Conservation (phyloP, 2,888 invertebrate genomes). For the Gryllus longicercus region DNA sequence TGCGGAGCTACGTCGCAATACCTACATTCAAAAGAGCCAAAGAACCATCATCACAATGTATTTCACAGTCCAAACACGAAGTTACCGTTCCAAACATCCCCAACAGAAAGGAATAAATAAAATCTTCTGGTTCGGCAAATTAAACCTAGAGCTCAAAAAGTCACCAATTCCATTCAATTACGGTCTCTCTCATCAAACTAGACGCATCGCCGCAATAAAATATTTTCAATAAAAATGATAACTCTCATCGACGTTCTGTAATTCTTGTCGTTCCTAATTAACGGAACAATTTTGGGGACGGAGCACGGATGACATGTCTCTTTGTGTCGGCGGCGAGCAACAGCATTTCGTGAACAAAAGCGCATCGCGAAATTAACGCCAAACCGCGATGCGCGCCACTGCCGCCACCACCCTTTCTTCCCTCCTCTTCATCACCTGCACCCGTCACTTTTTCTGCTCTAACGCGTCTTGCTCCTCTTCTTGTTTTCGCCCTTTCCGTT, state of each 20-base stretch:
- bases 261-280: too few species aligned
- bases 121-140: neutral
- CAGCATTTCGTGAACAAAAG: neutral
- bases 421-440: neutral
- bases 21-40: too few species aligned
- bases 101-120: neutral
- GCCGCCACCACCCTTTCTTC: neutral
- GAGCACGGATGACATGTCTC: neutral
- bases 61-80: too few species aligned
- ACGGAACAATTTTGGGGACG: neutral
- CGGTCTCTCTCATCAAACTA: neutral
- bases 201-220: neutral
- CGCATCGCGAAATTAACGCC: constrained; percentile 8
- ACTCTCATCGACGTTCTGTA: neutral
- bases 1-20: too few species aligned
- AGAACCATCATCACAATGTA: too few species aligned
- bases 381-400: neutral
- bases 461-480: neutral
- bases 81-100: too few species aligned
- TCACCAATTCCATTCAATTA: neutral
- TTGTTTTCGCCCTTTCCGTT: too few species aligned
- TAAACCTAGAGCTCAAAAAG: neutral
- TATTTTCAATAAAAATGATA: neutral
- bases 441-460: neutral
- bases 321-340: neutral